Conservation (phyloP, 2,113 vertebrate species). For the Terrapene triunguis region DNA sequence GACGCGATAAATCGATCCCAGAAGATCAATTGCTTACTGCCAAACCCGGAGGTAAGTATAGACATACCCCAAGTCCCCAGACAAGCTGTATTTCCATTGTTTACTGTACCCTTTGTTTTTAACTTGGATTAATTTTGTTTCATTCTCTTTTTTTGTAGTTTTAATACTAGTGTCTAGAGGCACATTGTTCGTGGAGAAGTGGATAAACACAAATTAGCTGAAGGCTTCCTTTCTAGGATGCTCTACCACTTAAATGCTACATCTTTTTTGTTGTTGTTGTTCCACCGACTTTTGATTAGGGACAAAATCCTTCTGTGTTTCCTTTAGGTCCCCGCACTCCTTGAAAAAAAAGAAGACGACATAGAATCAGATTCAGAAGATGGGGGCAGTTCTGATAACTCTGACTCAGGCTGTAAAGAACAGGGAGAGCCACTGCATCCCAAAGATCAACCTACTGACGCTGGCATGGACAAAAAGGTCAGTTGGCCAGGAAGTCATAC, state of each 20-base stretch:
- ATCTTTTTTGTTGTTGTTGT: neutral
- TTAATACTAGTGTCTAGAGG: neutral
- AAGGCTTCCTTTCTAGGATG: neutral
- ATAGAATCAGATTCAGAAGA: constrained; percentile 78
- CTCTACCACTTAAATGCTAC: neutral
- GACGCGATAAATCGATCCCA: too few species aligned
- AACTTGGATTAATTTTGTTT: constrained; percentile 1
- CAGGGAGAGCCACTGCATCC: constrained; percentile 38
- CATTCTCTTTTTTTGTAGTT: neutral
- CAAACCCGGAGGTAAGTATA: too few species aligned
- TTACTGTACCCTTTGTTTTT: neutral
- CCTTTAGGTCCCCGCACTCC: constrained; percentile 90
- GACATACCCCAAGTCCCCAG: neutral
- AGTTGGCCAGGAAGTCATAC: neutral
- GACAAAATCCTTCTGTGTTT: neutral
- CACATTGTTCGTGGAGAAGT: neutral
- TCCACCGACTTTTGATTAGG: neutral
- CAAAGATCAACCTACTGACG: constrained; percentile 63
- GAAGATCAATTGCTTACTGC: too few species aligned
- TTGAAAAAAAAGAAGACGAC: constrained; percentile 78
- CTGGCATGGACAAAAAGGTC: constrained; percentile 89
- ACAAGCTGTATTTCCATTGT: neutral
- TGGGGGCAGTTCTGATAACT: constrained; percentile 64
- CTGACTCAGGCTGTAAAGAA: constrained; percentile 71
- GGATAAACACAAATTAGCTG: neutral